Conservation (phyloP, 2,113 vertebrate genomes). For the Callionymus lyra region DNA sequence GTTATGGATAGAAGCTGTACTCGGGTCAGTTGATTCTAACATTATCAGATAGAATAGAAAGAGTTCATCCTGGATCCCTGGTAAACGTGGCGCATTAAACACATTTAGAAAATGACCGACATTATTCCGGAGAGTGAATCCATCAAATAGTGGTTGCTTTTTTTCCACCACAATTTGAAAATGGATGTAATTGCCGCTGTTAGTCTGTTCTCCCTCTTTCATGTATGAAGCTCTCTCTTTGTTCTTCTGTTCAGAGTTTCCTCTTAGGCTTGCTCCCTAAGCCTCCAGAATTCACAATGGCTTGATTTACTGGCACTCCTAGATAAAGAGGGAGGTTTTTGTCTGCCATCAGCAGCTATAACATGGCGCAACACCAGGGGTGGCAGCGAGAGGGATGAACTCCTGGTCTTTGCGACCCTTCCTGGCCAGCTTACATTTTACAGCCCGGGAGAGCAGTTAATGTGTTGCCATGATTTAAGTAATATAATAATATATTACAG, state of each 20-base stretch:
- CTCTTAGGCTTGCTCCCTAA: conserved; percentile 6
- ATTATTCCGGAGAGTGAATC: no score
- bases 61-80: no score
- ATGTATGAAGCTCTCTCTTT: conserved; percentile 1
- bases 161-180: not conserved
- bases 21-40: no score
- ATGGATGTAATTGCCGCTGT: no score
- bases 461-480: no score
- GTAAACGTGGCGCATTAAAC: no score
- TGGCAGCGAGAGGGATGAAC: conserved; percentile 15
- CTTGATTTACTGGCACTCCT: conserved; percentile 39
- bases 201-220: not conserved
- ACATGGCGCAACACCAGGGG: conserved; percentile 22
- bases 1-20: no score
- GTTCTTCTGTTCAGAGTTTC: not conserved
- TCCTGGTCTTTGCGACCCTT: conserved; percentile 12
- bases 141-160: not conserved
- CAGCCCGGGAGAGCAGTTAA: no score
- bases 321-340: conserved; percentile 34
- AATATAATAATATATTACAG: no score
- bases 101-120: no score
- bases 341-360: conserved; percentile 37
- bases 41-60: no score
- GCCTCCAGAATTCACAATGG: conserved; percentile 27
- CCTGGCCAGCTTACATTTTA: no score